Conservation (phyloP, 2,888 invertebrate genomes). For the Oscheius sp. region DNA sequence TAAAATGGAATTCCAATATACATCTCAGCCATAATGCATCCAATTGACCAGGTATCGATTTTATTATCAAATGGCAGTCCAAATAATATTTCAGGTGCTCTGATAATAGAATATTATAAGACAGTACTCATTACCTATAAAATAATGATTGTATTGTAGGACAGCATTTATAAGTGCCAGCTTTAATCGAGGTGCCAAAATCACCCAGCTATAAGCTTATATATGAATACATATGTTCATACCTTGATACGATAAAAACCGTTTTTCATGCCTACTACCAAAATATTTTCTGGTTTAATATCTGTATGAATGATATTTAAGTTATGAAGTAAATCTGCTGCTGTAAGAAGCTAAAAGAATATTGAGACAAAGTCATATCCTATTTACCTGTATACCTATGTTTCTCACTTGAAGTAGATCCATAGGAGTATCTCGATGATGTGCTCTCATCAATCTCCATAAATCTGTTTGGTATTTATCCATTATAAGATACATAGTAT, state of each 20-base stretch:
- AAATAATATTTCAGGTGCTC: background rate
- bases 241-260: background rate
- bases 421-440: background rate
- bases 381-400: background rate
- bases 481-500: background rate
- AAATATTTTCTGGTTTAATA: slow-evolving; percentile 13
- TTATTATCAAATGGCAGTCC: background rate
- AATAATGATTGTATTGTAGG: background rate
- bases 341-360: background rate
- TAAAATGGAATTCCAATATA: slow-evolving; percentile 74
- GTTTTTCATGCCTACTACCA: background rate
- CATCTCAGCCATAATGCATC: slow-evolving; percentile 99
- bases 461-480: background rate
- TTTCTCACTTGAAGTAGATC: background rate
- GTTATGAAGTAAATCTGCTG: background rate
- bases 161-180: background rate
- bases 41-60: slow-evolving; percentile 95
- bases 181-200: background rate
- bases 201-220: background rate
- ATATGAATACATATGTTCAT: background rate
- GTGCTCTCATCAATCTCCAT: background rate
- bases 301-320: background rate
- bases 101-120: background rate
- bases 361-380: background rate
- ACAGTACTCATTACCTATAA: background rate